A percentile compares a stretch with the other conserved stretches of the same genome.
phyloP scores from a whole-genome alignment of 1,140 invertebrate genomes.

The Macrostomum lignano region DNA sequence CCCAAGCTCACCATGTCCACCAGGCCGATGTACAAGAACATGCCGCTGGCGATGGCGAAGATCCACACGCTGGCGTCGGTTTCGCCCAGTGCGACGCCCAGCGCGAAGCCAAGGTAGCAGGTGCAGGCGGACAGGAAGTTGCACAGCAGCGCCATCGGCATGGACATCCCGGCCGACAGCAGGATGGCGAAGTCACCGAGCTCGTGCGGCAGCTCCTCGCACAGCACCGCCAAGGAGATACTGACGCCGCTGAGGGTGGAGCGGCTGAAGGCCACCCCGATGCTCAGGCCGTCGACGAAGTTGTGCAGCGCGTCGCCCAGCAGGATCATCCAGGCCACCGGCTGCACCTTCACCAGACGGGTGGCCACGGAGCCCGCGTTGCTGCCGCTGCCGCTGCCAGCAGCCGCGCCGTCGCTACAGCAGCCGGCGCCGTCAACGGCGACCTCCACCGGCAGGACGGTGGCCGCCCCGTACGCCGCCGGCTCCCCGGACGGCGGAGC shows the following conservation, averaged over 20 bases:
- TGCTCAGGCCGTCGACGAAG: conserved; percentile 41
- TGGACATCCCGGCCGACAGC: conserved; percentile 37
- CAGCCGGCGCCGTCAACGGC: no score
- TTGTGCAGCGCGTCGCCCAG: conserved; percentile 43
- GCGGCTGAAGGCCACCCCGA: conserved; percentile 39
- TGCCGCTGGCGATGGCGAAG: conserved; percentile 35
- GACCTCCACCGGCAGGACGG: no score
- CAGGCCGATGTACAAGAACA: conserved; percentile 38
- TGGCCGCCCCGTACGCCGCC: no score
- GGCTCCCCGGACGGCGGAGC: no score
- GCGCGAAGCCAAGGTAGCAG: conserved; percentile 36
- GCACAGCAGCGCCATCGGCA: conserved; percentile 36
- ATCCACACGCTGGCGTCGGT: conserved; percentile 29
- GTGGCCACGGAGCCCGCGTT: no score
- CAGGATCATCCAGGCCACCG: conserved; percentile 44
- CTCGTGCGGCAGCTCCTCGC: conserved; percentile 43
- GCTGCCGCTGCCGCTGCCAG: no score
- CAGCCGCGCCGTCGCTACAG: no score
- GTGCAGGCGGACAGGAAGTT: conserved; percentile 41
- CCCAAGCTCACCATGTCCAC: conserved; percentile 38
- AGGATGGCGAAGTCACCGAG: conserved; percentile 42
- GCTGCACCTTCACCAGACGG: no score
- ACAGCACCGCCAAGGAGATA: conserved; percentile 39
- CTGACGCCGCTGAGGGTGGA: conserved; percentile 35
- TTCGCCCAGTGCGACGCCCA: conserved; percentile 30